phyloP scores from a whole-genome alignment of 2,888 invertebrate genomes.

The Ditylenchus weischeri region DNA sequence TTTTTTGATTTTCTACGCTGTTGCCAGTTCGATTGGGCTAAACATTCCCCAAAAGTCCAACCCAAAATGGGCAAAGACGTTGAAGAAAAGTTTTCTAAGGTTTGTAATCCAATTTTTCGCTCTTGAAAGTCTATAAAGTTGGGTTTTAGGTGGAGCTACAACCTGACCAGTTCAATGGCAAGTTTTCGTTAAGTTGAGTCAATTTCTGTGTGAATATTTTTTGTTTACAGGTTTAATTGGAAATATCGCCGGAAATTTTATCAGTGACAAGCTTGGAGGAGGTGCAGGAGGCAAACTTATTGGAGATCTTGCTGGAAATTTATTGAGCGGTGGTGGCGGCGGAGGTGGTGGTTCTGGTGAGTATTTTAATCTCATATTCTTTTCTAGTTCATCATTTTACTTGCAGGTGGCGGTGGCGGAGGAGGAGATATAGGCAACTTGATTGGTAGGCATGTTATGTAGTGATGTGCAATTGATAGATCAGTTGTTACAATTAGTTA shows the following conservation, averaged over 20 bases:
- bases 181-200: not conserved
- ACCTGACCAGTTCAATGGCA: conserved; percentile 43
- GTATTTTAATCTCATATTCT: not conserved
- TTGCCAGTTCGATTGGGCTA: not conserved
- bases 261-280: conserved; percentile 51
- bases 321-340: conserved; percentile 44
- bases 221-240: conserved; percentile 49
- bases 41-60: not conserved
- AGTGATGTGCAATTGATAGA: not conserved
- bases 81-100: conserved; percentile 11
- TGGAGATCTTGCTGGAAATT: conserved; percentile 49
- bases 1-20: not conserved
- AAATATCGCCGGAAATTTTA: conserved; percentile 52
- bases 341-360: conserved; percentile 30
- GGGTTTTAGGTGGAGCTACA: conserved; percentile 29
- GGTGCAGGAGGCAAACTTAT: conserved; percentile 49
- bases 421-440: conserved; percentile 34
- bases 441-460: conserved; percentile 32
- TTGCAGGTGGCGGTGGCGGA: conserved; percentile 25
- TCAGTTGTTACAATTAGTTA: too few relatives aligned
- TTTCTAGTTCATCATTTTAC: too few relatives aligned
- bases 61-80: not conserved
- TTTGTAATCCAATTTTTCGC: not conserved
- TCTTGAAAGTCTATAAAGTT: not conserved
- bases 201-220: not conserved